Conservation (phyloP, 2,888 invertebrate genomes). For the Caenorhabditis sp. region DNA sequence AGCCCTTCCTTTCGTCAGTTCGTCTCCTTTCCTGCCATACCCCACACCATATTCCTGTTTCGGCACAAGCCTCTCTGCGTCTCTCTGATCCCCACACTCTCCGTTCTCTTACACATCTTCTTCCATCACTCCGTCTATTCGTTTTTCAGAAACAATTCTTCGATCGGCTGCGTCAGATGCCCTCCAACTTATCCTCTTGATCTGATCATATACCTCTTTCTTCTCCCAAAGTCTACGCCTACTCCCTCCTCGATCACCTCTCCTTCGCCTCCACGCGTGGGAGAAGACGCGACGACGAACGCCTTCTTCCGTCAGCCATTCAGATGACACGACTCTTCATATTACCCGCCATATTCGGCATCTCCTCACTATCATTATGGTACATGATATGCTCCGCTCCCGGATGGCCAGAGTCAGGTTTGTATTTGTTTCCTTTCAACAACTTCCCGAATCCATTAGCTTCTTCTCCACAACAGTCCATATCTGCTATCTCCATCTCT, state of each 20-base stretch:
- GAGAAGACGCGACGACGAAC: constrained; percentile 42
- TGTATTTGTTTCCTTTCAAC: neutral
- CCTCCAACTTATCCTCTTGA: constrained; percentile 67
- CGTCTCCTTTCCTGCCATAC: constrained; percentile 47
- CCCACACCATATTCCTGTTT: constrained; percentile 54
- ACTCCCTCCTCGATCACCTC: neutral
- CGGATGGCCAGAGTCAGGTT: constrained; percentile 77
- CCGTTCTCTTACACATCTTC: constrained; percentile 36
- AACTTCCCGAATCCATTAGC: neutral
- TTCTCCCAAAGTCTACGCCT: constrained; percentile 50
- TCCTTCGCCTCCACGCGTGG: constrained; percentile 51
- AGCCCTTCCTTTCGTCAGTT: constrained; percentile 27
- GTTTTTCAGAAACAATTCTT: constrained; percentile 56
- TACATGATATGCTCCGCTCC: constrained; percentile 80
- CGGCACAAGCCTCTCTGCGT: constrained; percentile 43
- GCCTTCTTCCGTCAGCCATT: constrained; percentile 11
- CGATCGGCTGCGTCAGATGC: constrained; percentile 64
- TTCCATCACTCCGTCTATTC: constrained; percentile 15
- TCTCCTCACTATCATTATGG: constrained; percentile 79
- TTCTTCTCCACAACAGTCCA: neutral
- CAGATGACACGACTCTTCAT: constrained; percentile 80
- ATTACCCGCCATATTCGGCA: constrained; percentile 80
- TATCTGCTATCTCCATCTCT: neutral
- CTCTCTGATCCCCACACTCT: constrained; percentile 33
- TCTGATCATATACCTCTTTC: constrained; percentile 49